These are phyloP conservation scores for Odontamblyopus lacepedii DNA, from an alignment of 2,797 vertebrate species.

Conservation along the genomic window DNA sequence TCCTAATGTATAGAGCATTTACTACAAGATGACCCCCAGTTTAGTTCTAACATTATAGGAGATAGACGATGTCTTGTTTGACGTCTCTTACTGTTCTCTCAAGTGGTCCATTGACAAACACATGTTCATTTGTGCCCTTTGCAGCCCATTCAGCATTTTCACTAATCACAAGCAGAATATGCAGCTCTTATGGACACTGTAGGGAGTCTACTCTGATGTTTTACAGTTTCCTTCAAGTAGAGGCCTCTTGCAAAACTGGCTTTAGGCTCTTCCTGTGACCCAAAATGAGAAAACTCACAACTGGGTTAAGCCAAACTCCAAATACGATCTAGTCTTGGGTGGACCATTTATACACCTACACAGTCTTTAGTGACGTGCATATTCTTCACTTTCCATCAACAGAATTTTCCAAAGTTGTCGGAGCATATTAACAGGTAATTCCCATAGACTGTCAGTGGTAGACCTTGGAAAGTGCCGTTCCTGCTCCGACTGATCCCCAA, in stretches of 20 bases:
- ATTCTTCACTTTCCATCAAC: slow-evolving; percentile 45
- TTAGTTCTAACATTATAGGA: background rate
- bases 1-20: too few species aligned
- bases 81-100: background rate
- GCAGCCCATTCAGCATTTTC: background rate
- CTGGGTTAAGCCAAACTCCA: background rate
- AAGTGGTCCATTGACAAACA: background rate
- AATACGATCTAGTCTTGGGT: background rate
- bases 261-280: slow-evolving; percentile 7
- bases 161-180: slow-evolving; percentile 9
- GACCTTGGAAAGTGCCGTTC: background rate
- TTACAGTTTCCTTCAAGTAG: slow-evolving; percentile 6
- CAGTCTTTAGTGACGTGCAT: slow-evolving; percentile 11
- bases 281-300: background rate
- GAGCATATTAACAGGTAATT: slow-evolving; percentile 16
- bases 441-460: slow-evolving; percentile 8
- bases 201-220: background rate
- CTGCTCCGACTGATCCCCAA: slow-evolving; percentile 2
- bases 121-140: background rate
- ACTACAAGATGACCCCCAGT: too few species aligned
- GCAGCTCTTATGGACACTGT: background rate
- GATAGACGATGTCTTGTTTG: background rate
- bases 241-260: background rate
- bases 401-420: slow-evolving; percentile 37
- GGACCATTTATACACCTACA: slow-evolving; percentile 34